Evolutionary conservation across 2,888 invertebrate species (phyloP), one percentile per base, ranked within the genome.

Genomic region (Hirtodrosophila confusa): DNA sequence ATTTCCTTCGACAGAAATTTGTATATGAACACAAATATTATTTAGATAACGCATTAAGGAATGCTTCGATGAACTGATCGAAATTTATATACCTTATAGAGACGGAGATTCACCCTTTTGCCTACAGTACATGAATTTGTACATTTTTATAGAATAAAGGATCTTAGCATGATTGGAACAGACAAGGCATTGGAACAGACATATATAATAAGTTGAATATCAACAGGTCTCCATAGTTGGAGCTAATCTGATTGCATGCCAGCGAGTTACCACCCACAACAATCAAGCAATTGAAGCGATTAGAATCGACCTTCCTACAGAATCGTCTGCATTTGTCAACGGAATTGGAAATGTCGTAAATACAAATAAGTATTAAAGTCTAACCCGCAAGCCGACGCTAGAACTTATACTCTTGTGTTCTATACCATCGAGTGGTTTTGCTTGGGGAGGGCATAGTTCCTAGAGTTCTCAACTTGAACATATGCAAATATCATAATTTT

Each of bases 401-500:
- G 9, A 47, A 31, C 41, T 23, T 8, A 49, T 50, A 27, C 37
- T 35, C 24, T 60, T 31, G 49, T 48, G 43, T 43, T 48, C 8
- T 3, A 10, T 11, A 7, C 9, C 39, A 37, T 39, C 12, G 33
- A 53, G 36, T 41, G 41, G 17, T 6, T 31, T 17, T 8, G 31
- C 7, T 31, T 31, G 7, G 7, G 31, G 17, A 6, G 17, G 37
- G 31, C 48, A 17, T 17, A 36, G 41, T 53, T 74, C 7, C 31
- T 49, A 50, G 37, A 56, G 63, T 43, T 74, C 62, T 65, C 74
- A 72, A 77, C 82, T 78, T 82, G 76, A 85, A 60, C 69, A 70
- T 86, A 86, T 80, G 78, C 78, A 83, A 86, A 86, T 84, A 83
- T 80, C 74, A 84, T 84, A 80, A 84, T 86, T 84, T 69, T 60